Conservation (phyloP, 2,797 vertebrate genomes). For the Microctenopoma stevenorrisi region DNA sequence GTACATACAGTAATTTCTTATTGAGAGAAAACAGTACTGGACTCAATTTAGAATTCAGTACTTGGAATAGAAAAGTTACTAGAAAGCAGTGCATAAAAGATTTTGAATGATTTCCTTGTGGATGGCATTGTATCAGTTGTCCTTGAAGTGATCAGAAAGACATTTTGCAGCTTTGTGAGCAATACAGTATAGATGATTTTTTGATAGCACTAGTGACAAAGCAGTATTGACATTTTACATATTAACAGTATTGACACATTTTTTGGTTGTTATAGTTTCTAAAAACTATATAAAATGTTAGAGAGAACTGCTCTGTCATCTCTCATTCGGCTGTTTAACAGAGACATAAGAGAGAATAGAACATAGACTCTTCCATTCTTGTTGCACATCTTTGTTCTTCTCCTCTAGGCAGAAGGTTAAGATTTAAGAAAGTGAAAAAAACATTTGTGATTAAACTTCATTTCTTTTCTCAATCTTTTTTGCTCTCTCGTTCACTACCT, state of each 20-base stretch:
- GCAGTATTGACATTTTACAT: background rate
- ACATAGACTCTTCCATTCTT: constrained; percentile 32
- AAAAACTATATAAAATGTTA: constrained; percentile 1
- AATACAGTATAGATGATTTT: background rate
- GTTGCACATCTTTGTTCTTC: constrained; percentile 39
- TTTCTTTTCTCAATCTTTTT: constrained; percentile 42
- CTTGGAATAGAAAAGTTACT: constrained; percentile 54
- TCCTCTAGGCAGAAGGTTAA: constrained; percentile 34
- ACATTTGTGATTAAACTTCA: constrained; percentile 58
- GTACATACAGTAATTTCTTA: constrained; percentile 40
- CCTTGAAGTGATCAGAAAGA: constrained; percentile 57
- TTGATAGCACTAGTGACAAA: constrained; percentile 1
- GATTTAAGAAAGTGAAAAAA: constrained; percentile 28
- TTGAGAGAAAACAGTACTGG: constrained; percentile 57
- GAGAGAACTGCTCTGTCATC: constrained; percentile 2
- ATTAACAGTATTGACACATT: background rate
- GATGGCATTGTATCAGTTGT: constrained; percentile 26
- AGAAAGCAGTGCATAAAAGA: constrained; percentile 55
- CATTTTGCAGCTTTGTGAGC: constrained; percentile 16
- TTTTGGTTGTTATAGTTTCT: background rate
- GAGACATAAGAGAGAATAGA: background rate
- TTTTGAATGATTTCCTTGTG: constrained; percentile 60
- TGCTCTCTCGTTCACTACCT: constrained; percentile 47
- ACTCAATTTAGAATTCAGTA: constrained; percentile 57
- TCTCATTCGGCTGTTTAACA: constrained; percentile 26